Conservation (phyloP, 2,888 invertebrate species). For the Crossocerus cetratus region DNA sequence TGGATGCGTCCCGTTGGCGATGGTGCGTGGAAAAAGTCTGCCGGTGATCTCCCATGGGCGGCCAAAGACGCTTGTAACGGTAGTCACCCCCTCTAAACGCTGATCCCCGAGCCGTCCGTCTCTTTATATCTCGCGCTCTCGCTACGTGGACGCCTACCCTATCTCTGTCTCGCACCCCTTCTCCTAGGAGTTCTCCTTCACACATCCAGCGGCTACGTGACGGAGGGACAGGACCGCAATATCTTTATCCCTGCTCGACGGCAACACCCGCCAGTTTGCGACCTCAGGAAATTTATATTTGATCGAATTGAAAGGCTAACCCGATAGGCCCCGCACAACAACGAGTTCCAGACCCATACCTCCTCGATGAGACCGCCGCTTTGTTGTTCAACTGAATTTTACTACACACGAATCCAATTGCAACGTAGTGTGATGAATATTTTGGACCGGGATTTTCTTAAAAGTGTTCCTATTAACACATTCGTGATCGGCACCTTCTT, state of each 20-base stretch:
- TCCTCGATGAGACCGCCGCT: not conserved
- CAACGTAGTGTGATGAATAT: not conserved
- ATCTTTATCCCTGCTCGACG: slow-evolving; percentile 60
- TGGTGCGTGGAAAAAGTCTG: slow-evolving; percentile 43
- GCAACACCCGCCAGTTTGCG: slow-evolving; percentile 20
- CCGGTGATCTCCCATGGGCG: slow-evolving; percentile 60
- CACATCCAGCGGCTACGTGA: slow-evolving; percentile 56
- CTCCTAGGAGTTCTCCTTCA: slow-evolving; percentile 12
- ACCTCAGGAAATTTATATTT: slow-evolving; percentile 61
- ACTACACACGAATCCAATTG: slow-evolving; percentile 32
- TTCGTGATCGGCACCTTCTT: not conserved
- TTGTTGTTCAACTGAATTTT: slow-evolving; percentile 16
- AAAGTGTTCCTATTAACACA: not conserved
- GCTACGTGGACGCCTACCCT: not conserved
- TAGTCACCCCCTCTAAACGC: slow-evolving; percentile 46
- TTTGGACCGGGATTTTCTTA: not conserved
- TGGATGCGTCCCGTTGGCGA: slow-evolving; percentile 48
- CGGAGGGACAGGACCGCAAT: slow-evolving; percentile 66
- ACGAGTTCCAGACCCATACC: slow-evolving; percentile 12
- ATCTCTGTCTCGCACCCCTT: not conserved
- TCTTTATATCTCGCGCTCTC: slow-evolving; percentile 57
- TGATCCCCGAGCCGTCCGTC: slow-evolving; percentile 53
- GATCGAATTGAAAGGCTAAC: slow-evolving; percentile 52
- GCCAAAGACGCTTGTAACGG: slow-evolving; percentile 47
- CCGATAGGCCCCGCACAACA: slow-evolving; percentile 5